A percentile compares a stretch with the other conserved stretches of the same genome.
These are phyloP conservation scores for Ginglymostoma cirratum DNA, from an alignment of 2,113 vertebrate genomes.

Conservation along the genomic window DNA sequence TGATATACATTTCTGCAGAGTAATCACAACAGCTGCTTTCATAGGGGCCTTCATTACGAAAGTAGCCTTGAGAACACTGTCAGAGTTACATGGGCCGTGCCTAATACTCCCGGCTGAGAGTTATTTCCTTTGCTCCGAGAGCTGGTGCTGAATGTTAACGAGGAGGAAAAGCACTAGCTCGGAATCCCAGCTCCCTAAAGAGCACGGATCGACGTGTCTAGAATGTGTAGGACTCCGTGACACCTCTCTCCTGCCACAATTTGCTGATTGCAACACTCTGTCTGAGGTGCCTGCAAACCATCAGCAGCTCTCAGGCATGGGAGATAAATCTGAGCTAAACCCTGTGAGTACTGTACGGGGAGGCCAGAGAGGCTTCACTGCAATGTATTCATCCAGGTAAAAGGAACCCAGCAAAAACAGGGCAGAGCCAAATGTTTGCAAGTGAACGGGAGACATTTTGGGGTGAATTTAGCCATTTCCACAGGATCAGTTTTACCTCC, in stretches of 20 bases:
- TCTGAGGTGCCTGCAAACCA: no score
- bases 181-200: conserved; percentile 29
- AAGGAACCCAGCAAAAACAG: not conserved
- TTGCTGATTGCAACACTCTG: conserved; percentile 4
- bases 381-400: not conserved
- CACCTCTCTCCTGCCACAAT: not conserved
- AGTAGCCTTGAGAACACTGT: not conserved
- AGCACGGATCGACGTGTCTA: not conserved
- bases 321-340: not conserved
- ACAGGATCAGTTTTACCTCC: not conserved
- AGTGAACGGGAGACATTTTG: not conserved
- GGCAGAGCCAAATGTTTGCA: not conserved
- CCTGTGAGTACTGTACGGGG: not conserved
- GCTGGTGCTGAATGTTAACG: conserved; percentile 1
- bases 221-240: not conserved
- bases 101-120: not conserved
- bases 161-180: not conserved
- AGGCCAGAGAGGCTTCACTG: not conserved
- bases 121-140: not conserved
- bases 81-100: not conserved
- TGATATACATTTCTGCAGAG: not conserved
- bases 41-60: not conserved
- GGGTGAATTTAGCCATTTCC: not conserved
- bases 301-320: not conserved
- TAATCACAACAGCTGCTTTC: not conserved